A percentile compares a stretch with the other conserved stretches of the same genome.
phyloP scores from a whole-genome alignment of 2,797 vertebrate species.

The Chrosomus eos region DNA sequence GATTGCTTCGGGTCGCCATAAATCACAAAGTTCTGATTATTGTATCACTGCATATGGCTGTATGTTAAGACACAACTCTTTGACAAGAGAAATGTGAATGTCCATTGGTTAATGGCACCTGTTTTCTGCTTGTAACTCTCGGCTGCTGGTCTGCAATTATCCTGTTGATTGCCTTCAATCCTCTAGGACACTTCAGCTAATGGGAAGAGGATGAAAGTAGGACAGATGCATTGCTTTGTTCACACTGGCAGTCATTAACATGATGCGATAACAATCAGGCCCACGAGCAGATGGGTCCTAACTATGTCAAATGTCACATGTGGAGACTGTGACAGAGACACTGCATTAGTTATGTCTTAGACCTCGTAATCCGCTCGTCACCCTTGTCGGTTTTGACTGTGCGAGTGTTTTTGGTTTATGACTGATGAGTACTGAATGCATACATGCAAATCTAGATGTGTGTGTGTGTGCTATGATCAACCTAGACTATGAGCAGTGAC shows the following conservation, averaged over 20 bases:
- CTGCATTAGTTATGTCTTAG: slow-evolving; percentile 34
- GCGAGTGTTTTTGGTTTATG: not conserved
- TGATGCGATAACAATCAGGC: slow-evolving; percentile 53
- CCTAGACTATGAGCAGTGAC: not conserved
- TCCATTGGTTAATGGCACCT: slow-evolving; percentile 31
- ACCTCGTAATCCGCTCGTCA: not conserved
- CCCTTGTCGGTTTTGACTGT: not conserved
- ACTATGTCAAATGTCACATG: slow-evolving; percentile 44
- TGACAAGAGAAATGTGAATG: not conserved
- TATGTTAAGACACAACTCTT: not conserved
- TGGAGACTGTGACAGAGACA: slow-evolving; percentile 27
- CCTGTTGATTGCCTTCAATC: slow-evolving; percentile 47
- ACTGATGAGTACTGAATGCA: not conserved
- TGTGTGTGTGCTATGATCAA: slow-evolving; percentile 1
- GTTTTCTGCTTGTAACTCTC: slow-evolving; percentile 23
- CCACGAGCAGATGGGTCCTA: slow-evolving; percentile 41
- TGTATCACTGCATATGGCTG: not conserved
- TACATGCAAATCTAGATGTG: not conserved
- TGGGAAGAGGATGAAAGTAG: slow-evolving; percentile 39
- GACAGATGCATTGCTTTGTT: slow-evolving; percentile 39
- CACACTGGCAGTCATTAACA: slow-evolving; percentile 47
- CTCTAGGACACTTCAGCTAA: slow-evolving; percentile 26
- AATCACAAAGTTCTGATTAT: not conserved
- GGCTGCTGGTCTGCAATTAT: slow-evolving; percentile 30
- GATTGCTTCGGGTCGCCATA: not conserved